phyloP scores from a whole-genome alignment of 2,888 invertebrate genomes.

The Tanytarsus gracilentus region DNA sequence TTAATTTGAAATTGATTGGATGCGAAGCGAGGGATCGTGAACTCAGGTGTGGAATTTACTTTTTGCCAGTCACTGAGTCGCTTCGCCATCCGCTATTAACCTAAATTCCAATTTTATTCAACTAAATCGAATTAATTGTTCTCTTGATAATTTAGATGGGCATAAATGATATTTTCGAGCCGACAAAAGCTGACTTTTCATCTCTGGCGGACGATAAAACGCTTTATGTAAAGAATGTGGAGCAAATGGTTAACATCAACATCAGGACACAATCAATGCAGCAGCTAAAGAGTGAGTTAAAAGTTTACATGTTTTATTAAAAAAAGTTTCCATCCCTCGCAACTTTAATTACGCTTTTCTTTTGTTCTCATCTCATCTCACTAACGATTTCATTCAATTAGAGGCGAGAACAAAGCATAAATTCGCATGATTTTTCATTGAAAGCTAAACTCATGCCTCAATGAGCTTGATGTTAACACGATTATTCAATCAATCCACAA shows the following conservation, averaged over 20 bases:
- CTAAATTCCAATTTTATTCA: neutral
- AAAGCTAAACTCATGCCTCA: no score
- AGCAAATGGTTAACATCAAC: slow-evolving; percentile 74
- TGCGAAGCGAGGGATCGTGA: no score
- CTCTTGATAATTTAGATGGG: slow-evolving; percentile 53
- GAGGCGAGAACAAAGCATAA: no score
- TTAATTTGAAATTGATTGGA: slow-evolving; percentile 9
- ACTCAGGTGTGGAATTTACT: no score
- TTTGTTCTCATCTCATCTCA: no score
- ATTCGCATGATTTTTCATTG: no score
- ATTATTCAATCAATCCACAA: no score
- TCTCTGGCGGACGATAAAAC: slow-evolving; percentile 69
- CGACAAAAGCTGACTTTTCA: slow-evolving; percentile 65
- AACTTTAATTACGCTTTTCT: no score
- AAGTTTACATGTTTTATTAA: neutral
- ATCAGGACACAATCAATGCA: slow-evolving; percentile 60
- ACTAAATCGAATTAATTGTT: neutral
- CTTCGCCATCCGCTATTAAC: neutral
- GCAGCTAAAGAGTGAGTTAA: slow-evolving; percentile 41
- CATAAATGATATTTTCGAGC: slow-evolving; percentile 69
- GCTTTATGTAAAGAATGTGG: slow-evolving; percentile 72
- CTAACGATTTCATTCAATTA: no score
- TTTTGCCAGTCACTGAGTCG: no score
- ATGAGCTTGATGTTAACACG: neutral
- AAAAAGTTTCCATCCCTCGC: neutral